Evolutionary conservation across 2,888 invertebrate genomes (phyloP), one percentile per base, ranked within the genome.

Genomic region (Coelinius sp.): DNA sequence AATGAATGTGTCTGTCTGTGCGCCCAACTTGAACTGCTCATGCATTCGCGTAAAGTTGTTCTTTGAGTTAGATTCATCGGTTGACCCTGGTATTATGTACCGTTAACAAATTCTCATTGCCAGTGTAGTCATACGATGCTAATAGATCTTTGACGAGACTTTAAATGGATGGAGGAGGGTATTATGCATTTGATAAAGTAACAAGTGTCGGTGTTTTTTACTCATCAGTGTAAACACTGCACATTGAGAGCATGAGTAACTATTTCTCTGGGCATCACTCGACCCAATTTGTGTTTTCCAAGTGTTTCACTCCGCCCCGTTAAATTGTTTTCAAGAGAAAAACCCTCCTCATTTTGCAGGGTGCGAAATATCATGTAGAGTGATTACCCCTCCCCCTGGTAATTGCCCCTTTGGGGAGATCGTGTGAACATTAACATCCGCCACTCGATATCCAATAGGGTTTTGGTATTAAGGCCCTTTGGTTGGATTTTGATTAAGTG

Each of bases 101-200:
- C 53, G 53, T 53, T 53, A 53, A 14, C 22, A 41, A 49, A 49
- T 2, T 44, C 44, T 49, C 41, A 49, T 1, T 20, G 44, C 44
- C 14, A 14, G 14, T 6, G 2, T 49, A 49, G 49, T 49, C 49
- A 49, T 17, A 49, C 53, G 53, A 20, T 63, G 69, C 73, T 73
- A 73, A 75, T 75, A 75, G 75, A 70, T 73, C 75, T 67, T 73
- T 75, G 75, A 75, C 75, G 75, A 75, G 75, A 70, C 66, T 75
- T 73, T 73, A 73, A 75, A 69, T 71, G 75, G 71, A 71, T 73
- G n/a, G 73, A 20, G 17, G 2, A 14, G 20, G 69, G 70, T 6
- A 53, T 53, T 53, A 53, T 25, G 14, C 25, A 24, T 53, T 53
- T 53, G 53, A 53, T 53, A 53, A 53, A 53, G 53, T 25, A 25